Percentiles rank a stretch among this genome's conserved stretches.
phyloP scores from a whole-genome alignment of 2,888 invertebrate genomes.

The Autographa gamma region DNA sequence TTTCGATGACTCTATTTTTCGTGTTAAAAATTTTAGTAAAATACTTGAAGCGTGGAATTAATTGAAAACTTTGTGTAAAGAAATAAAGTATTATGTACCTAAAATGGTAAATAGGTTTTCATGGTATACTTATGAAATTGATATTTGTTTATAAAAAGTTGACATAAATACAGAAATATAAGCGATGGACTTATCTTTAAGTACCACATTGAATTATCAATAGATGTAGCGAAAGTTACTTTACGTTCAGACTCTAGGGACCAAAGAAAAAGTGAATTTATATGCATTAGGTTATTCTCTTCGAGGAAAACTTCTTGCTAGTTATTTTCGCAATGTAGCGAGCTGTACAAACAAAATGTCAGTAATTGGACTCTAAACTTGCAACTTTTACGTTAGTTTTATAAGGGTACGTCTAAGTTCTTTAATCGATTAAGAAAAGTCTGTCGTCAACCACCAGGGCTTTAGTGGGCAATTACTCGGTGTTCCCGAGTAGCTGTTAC shows the following conservation, averaged over 20 bases:
- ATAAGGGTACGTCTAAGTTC: conserved; percentile 11
- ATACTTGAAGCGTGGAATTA: too few species aligned
- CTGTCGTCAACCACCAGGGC: conserved; percentile 30
- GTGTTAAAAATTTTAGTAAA: too few species aligned
- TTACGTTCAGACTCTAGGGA: conserved; percentile 43
- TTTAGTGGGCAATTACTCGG: conserved; percentile 62
- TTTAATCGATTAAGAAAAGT: conserved; percentile 22
- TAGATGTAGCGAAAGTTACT: conserved; percentile 58
- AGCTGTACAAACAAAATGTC: background rate
- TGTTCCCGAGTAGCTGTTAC: conserved; percentile 57
- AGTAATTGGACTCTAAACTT: background rate
- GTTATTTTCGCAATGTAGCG: conserved; percentile 8
- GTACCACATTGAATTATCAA: conserved; percentile 39
- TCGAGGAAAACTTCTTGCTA: conserved; percentile 6
- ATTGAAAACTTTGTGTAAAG: too few species aligned
- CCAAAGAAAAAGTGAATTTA: conserved; percentile 37
- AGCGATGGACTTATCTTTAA: conserved; percentile 22
- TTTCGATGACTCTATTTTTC: too few species aligned
- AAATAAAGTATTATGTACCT: too few species aligned
- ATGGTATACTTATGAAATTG: background rate
- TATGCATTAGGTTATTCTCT: conserved; percentile 30
- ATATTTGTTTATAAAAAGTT: background rate
- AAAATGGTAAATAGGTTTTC: too few species aligned
- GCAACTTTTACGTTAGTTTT: background rate
- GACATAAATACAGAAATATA: conserved; percentile 23